Percentiles rank a stretch among this genome's conserved stretches.
Conservation (phyloP, 23 tunicate genomes). For the Styela plicata region DNA sequence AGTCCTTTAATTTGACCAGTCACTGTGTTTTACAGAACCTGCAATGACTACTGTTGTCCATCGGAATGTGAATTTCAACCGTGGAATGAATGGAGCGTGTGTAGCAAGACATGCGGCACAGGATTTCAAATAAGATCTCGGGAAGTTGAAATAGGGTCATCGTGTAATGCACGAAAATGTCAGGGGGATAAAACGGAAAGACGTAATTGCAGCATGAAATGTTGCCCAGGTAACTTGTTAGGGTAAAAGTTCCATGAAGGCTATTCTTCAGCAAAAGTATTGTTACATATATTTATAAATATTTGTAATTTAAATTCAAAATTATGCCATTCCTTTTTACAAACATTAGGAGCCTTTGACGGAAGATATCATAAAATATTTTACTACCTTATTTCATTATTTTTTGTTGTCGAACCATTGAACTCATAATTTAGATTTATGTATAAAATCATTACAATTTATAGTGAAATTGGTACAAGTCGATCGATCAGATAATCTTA, state of each 20-base stretch:
- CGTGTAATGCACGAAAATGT: conserved; percentile 29
- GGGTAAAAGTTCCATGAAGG: no score
- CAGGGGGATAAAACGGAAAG: conserved; percentile 15
- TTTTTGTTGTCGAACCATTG: neutral
- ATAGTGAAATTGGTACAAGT: no score
- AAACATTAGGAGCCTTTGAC: no score
- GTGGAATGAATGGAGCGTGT: conserved; percentile 40
- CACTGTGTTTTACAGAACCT: neutral
- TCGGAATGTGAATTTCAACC: conserved; percentile 22
- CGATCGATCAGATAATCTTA: no score
- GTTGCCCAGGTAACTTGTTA: conserved; percentile 42
- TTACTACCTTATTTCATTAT: no score
- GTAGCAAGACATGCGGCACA: conserved; percentile 35
- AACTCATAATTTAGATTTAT: no score
- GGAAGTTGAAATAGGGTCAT: neutral
- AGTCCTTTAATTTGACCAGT: no score
- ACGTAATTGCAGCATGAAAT: conserved; percentile 27
- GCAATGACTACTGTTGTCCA: conserved; percentile 33
- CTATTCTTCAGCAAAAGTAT: neutral
- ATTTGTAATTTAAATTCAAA: neutral
- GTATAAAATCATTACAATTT: no score
- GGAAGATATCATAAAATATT: no score
- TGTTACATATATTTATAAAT: neutral
- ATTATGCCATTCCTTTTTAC: no score
- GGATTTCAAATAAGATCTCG: conserved; percentile 35